These are phyloP conservation scores for Ostrea denselamellosa DNA, from an alignment of 1,140 invertebrate species.

Conservation along the genomic window DNA sequence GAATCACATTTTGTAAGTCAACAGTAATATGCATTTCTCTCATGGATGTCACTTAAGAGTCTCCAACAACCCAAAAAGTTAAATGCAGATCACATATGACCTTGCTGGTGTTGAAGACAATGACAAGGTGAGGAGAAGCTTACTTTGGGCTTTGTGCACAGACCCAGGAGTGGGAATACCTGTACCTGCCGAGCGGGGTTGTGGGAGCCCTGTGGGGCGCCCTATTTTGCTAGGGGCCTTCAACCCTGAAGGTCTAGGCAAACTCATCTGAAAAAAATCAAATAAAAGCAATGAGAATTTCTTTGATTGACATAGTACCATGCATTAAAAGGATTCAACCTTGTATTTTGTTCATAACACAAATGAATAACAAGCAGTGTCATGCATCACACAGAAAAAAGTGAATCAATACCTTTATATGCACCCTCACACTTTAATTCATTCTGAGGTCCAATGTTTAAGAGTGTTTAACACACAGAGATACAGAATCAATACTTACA, in stretches of 20 bases:
- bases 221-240: conserved; percentile 70
- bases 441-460: background rate
- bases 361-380: background rate
- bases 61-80: background rate
- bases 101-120: conserved; percentile 8
- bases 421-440: background rate
- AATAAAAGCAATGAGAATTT: background rate
- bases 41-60: background rate
- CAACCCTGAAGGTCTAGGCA: conserved; percentile 71
- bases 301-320: background rate
- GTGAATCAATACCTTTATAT: background rate
- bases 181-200: conserved; percentile 52
- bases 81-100: conserved; percentile 23
- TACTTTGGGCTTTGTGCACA: conserved; percentile 70
- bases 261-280: conserved; percentile 72
- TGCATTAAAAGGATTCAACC: background rate
- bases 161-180: conserved; percentile 54
- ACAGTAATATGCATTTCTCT: background rate
- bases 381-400: background rate
- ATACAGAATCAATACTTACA: background rate
- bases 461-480: background rate
- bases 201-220: conserved; percentile 62
- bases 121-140: conserved; percentile 51
- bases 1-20: conserved; percentile 2
- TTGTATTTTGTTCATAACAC: background rate